These are phyloP conservation scores for Ganaspis sp. DNA, from an alignment of 1,140 invertebrate species.

Conservation along the genomic window DNA sequence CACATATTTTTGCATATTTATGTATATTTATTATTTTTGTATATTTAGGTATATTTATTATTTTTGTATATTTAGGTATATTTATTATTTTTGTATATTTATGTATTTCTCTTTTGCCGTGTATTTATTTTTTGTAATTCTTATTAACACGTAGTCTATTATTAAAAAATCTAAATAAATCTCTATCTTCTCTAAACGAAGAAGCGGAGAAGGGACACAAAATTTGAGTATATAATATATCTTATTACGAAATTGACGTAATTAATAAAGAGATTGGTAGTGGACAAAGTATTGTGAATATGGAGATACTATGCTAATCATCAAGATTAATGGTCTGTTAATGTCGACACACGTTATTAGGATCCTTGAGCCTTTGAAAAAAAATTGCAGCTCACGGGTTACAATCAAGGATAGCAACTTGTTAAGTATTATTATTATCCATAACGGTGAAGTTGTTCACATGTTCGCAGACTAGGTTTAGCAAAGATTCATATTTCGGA, in stretches of 20 bases:
- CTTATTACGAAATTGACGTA: background rate
- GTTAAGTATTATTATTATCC: constrained; percentile 10
- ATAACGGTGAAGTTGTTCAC: constrained; percentile 8
- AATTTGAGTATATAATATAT: background rate
- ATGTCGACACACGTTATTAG: constrained; percentile 13
- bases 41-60: too few species aligned
- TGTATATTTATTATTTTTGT: too few species aligned
- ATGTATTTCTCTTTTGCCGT: too few species aligned
- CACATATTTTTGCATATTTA: too few species aligned
- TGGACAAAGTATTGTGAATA: background rate
- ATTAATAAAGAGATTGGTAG: background rate
- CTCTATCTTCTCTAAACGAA: too few species aligned
- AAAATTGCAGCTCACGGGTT: constrained; percentile 4
- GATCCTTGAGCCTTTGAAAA: constrained; percentile 9
- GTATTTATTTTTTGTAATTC: too few species aligned
- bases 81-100: too few species aligned
- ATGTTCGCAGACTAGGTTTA: background rate
- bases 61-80: too few species aligned
- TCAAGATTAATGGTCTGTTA: constrained; percentile 10
- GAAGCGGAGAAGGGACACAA: too few species aligned
- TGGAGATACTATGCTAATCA: constrained; percentile 1
- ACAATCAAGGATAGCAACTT: constrained; percentile 13
- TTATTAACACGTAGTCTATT: too few species aligned
- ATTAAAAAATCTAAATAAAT: too few species aligned
- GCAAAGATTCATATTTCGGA: constrained; percentile 9